Evolutionary conservation across 2,113 vertebrate species (phyloP).

Genomic region (Orientallactaga bullata): DNA sequence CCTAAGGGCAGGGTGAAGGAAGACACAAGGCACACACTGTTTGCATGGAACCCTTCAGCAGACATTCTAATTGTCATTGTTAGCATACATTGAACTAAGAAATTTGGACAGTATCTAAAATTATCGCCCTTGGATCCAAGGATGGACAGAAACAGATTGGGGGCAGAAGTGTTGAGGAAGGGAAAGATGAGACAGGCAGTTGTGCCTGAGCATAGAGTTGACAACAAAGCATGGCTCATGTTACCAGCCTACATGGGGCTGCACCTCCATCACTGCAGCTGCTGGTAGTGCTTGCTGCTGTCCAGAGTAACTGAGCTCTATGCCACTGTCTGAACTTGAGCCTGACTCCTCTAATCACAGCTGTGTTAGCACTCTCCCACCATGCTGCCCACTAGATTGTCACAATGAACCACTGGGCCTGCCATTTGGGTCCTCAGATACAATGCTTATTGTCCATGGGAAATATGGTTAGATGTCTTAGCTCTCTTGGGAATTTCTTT

Average conservation of each 20-base stretch:
- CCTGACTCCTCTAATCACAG: too few relatives aligned
- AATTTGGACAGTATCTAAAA: not conserved
- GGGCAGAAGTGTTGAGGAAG: not conserved
- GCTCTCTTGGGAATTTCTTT: not conserved
- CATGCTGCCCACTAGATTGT: not conserved
- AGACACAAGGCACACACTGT: not conserved
- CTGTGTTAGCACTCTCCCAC: not conserved
- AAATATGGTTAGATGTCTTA: not conserved
- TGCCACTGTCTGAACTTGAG: not conserved
- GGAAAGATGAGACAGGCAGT: not conserved
- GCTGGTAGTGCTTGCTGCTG: fast-evolving
- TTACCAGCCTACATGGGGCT: too few relatives aligned
- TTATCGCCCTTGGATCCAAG: not conserved
- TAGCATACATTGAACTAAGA: not conserved
- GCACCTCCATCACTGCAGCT: fast-evolving
- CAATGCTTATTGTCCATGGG: not conserved
- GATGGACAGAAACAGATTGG: not conserved
- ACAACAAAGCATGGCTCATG: fast-evolving
- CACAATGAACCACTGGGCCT: too few relatives aligned
- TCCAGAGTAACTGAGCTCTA: too few relatives aligned
- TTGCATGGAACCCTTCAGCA: not conserved
- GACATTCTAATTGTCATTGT: not conserved
- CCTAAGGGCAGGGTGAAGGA: not conserved
- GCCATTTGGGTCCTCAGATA: not conserved
- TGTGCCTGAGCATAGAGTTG: not conserved